Evolutionary conservation across 2,113 vertebrate species (phyloP), one percentile per base, ranked within the genome.

Genomic region (Excalfactoria chinensis): DNA sequence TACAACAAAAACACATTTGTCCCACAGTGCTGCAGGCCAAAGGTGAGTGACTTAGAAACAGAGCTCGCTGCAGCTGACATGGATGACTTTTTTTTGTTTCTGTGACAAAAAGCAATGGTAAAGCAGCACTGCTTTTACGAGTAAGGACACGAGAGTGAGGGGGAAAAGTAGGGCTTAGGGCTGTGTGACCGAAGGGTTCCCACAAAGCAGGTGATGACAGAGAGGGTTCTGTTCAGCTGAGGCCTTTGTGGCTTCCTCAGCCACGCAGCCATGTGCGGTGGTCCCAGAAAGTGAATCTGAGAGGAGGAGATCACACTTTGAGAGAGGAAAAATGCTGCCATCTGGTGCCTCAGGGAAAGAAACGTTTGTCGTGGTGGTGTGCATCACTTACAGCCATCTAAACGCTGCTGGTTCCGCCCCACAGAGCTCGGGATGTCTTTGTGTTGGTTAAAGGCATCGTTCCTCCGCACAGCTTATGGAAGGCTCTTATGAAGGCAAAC

Each of bases 291-390:
- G 35, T 64, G 70, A 89, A 82, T 82, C 78, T 3, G 30, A 84
- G 74, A 86, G 84, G 51, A 91, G 87, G 87, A 96, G 82, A 55
- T 93, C 89, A 88, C 41, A 7, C 44, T 71, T 32, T 0, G 79
- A 81, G 69, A 22, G 44, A 94, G 88, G 86, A 88, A 53, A 96
- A 90, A 90, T 96, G 88, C 96, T 96, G 96, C 96, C 96, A 96
- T 93, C 96, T 96, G 90, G 69, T 95, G 96, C 84, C 90, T 71
- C 71, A 70, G 76, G 79, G 90, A 37, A 25, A 48, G 40, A 35
- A 44, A 22, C 3, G 7, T 25, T 66, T 88, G 23, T 71, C 41
- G 62, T 58, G 37, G 23, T 70, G 28, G 16, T 26, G 21, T 41
- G 14, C 32, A 86, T 77, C 43, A 51, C 44, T 22, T 74, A 64